These are phyloP conservation scores for Nasua narica DNA, from an alignment of 2,797 vertebrate species.

Conservation along the genomic window DNA sequence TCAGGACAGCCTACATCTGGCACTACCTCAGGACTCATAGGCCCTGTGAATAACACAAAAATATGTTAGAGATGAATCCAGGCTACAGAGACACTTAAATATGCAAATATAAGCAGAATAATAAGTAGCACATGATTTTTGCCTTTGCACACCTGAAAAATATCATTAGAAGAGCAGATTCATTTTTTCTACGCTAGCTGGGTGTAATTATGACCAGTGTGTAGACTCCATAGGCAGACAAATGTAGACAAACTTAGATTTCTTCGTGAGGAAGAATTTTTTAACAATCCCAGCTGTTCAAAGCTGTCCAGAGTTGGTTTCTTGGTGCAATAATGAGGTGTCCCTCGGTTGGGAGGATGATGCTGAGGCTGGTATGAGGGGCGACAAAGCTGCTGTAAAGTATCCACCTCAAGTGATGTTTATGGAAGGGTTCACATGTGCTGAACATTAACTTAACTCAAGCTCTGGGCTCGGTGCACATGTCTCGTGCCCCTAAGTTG, in stretches of 20 bases:
- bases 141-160: neutral
- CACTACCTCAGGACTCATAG: neutral
- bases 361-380: neutral
- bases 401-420: neutral
- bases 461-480: neutral
- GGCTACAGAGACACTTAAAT: neutral
- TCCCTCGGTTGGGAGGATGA: neutral
- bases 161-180: neutral
- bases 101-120: neutral
- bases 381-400: neutral
- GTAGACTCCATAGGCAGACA: neutral
- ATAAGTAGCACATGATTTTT: neutral
- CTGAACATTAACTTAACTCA: neutral
- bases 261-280: neutral
- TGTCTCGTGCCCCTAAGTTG: neutral
- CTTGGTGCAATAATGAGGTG: neutral
- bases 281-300: neutral
- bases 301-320: neutral
- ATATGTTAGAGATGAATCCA: neutral
- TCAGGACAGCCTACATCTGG: neutral
- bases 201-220: neutral
- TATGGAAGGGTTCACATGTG: neutral
- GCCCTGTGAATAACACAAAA: neutral
- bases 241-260: neutral
- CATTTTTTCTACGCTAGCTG: neutral